These are phyloP conservation scores for Elymnias hypermnestra DNA, from an alignment of 1,140 invertebrate genomes.

Conservation along the genomic window DNA sequence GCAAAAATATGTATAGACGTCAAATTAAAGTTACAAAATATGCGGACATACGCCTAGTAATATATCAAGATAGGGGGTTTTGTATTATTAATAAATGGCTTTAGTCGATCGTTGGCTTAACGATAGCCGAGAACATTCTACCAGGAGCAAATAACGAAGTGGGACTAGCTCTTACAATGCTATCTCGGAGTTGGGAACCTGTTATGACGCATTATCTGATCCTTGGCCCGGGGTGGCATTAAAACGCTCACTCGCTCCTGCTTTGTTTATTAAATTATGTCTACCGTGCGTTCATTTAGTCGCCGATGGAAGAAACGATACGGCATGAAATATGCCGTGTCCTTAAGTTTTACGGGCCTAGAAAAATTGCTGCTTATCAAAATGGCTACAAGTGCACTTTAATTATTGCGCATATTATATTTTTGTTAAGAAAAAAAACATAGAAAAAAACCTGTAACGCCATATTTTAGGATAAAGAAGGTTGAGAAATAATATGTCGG, in stretches of 20 bases:
- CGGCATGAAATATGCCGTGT: constrained; percentile 53
- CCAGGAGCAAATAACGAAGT: constrained; percentile 61
- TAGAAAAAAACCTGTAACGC: too few species aligned
- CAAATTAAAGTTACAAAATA: too few species aligned
- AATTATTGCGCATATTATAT: too few species aligned
- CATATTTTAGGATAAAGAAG: too few species aligned
- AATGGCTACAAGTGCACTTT: neutral
- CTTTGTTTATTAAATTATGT: constrained; percentile 77
- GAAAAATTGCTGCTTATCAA: neutral
- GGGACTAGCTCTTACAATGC: constrained; percentile 63
- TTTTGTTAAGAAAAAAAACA: too few species aligned
- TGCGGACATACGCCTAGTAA: too few species aligned
- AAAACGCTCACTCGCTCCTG: constrained; percentile 62
- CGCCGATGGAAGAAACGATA: constrained; percentile 64
- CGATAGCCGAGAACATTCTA: constrained; percentile 47
- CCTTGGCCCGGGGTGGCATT: constrained; percentile 68
- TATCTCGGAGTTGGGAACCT: constrained; percentile 63
- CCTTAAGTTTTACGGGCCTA: constrained; percentile 7
- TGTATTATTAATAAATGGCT: constrained; percentile 65
- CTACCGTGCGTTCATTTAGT: constrained; percentile 70
- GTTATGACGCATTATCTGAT: constrained; percentile 72
- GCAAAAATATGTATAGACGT: too few species aligned
- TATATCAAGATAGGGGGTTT: constrained; percentile 49
- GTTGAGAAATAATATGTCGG: too few species aligned
- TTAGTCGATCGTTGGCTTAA: constrained; percentile 54